phyloP scores from a whole-genome alignment of 2,888 invertebrate genomes.

The Gibbula magus region DNA sequence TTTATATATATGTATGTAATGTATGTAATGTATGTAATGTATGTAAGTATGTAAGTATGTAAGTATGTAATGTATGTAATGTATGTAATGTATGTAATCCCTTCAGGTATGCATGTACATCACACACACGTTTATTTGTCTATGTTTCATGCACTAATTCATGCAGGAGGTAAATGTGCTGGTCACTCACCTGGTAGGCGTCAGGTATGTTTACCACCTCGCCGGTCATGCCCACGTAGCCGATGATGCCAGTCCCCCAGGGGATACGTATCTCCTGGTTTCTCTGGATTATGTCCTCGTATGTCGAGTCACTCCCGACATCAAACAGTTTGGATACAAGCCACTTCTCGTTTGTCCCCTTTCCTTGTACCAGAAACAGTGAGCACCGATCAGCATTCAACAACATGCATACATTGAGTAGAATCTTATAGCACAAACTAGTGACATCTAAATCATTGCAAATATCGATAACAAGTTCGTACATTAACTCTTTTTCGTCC shows the following conservation, averaged over 20 bases:
- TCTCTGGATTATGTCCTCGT: conserved; percentile 90
- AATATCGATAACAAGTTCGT: conserved; percentile 74
- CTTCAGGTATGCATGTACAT: too few relatives aligned
- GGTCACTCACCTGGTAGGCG: conserved; percentile 69
- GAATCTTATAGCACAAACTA: conserved; percentile 73
- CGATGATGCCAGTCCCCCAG: conserved; percentile 72
- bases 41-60: too few relatives aligned
- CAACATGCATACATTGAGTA: conserved; percentile 72
- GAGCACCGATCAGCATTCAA: conserved; percentile 74
- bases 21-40: too few relatives aligned
- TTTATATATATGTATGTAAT: too few relatives aligned
- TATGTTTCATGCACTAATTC: not conserved
- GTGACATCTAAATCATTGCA: conserved; percentile 74
- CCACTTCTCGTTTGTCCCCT: conserved; percentile 79
- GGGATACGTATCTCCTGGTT: conserved; percentile 85
- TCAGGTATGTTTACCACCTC: conserved; percentile 71
- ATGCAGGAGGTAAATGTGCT: not conserved
- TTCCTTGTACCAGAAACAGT: conserved; percentile 75
- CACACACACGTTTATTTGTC: too few relatives aligned
- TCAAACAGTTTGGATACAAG: conserved; percentile 73
- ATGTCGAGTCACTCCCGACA: conserved; percentile 76
- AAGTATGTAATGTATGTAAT: too few relatives aligned
- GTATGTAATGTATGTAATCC: not conserved
- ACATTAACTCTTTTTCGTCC: conserved; percentile 74
- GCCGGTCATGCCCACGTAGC: conserved; percentile 71